These are phyloP conservation scores for Oreotrochilus melanogaster DNA, from an alignment of 2,113 vertebrate genomes.

Conservation along the genomic window DNA sequence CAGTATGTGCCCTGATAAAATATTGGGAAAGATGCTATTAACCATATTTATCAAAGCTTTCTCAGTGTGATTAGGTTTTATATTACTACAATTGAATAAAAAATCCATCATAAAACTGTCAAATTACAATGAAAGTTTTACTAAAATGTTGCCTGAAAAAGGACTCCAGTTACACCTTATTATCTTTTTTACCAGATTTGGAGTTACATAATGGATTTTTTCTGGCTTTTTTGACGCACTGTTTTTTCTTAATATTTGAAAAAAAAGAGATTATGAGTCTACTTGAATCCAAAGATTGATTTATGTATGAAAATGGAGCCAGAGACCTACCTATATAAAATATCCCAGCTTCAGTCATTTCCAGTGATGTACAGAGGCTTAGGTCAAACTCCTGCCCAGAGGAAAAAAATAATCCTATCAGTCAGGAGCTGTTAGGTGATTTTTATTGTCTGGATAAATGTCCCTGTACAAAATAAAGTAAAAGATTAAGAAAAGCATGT, in stretches of 20 bases:
- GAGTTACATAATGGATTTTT: neutral
- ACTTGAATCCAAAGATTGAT: neutral
- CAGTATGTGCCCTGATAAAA: neutral
- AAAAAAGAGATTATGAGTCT: neutral
- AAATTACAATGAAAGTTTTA: neutral
- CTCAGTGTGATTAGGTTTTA: neutral
- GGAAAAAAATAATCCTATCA: neutral
- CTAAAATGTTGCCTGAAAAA: neutral
- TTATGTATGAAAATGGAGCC: neutral
- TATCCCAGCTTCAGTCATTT: neutral
- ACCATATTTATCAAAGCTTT: neutral
- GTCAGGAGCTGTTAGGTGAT: neutral
- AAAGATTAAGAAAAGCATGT: neutral
- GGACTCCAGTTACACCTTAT: neutral
- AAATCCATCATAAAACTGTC: neutral
- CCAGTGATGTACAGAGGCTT: neutral
- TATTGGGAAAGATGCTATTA: neutral
- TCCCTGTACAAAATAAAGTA: neutral
- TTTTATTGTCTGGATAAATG: neutral
- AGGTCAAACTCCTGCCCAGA: rapidly evolving
- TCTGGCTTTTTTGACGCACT: neutral
- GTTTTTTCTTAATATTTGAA: neutral
- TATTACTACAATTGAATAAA: conserved; percentile 22
- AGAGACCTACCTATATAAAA: neutral
- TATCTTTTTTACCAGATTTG: neutral